Conservation (phyloP, 1,140 invertebrate genomes). For the Apis mellifera region DNA sequence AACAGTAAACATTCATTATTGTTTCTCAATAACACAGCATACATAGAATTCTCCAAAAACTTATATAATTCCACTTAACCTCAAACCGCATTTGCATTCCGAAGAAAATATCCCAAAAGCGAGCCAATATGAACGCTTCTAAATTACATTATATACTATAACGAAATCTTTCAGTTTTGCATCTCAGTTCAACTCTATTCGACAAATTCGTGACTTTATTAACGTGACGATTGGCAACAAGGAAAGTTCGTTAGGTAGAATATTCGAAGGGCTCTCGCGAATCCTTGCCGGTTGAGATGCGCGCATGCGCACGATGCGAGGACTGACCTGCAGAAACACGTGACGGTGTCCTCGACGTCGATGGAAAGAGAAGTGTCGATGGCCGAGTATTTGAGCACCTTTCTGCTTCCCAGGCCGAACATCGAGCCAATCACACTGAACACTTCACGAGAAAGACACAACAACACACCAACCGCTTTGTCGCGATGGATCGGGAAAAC, state of each 20-base stretch:
- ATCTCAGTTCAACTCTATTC: not conserved
- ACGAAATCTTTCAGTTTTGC: not conserved
- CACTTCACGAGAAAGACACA: not conserved
- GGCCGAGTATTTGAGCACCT: conserved; percentile 73
- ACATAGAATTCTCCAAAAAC: not conserved
- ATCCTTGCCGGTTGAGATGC: not conserved
- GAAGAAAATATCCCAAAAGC: not conserved
- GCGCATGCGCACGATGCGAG: not conserved
- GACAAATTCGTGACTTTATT: not conserved
- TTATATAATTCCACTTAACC: not conserved
- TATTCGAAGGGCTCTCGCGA: not conserved
- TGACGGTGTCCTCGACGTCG: conserved; percentile 87
- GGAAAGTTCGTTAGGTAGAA: not conserved
- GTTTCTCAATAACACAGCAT: not conserved
- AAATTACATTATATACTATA: conserved; percentile 1
- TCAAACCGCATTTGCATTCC: not conserved
- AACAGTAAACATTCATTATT: not conserved
- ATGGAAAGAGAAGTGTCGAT: conserved; percentile 81
- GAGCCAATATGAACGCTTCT: not conserved
- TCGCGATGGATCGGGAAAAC: not conserved
- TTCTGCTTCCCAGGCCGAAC: conserved; percentile 71
- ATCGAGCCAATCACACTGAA: conserved; percentile 51
- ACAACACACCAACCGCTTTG: conserved; percentile 6
- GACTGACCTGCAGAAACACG: conserved; percentile 88
- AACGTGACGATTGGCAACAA: not conserved